Conservation (phyloP, 2,888 invertebrate species). For the Drosophila ezoana region DNA sequence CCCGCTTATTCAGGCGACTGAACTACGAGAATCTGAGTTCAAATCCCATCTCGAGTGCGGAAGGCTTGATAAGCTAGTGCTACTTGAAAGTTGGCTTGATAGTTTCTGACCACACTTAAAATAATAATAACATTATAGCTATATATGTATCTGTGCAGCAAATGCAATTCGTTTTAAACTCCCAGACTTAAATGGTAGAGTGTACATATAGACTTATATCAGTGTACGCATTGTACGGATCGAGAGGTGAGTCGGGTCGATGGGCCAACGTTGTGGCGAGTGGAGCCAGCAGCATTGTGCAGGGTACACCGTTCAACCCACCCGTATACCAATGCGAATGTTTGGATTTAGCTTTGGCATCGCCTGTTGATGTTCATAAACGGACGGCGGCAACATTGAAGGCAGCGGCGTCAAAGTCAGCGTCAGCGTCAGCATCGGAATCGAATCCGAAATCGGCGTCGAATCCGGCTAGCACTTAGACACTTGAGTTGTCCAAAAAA, state of each 20-base stretch:
- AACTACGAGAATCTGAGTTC: too few species aligned
- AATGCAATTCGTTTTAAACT: too few species aligned
- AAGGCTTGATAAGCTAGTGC: too few species aligned
- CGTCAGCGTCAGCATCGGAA: constrained; percentile 33
- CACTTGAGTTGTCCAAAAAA: constrained; percentile 74
- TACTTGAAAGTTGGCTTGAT: too few species aligned
- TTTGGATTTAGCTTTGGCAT: constrained; percentile 56
- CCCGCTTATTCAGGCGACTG: too few species aligned
- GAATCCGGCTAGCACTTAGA: constrained; percentile 67
- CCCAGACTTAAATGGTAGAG: background rate
- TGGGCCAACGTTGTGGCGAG: constrained; percentile 34
- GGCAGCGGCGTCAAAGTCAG: constrained; percentile 43
- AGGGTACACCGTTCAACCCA: constrained; percentile 3
- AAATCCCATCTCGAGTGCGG: too few species aligned
- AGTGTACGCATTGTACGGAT: constrained; percentile 27
- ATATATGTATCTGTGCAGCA: too few species aligned
- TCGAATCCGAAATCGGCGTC: constrained; percentile 38
- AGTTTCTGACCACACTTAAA: too few species aligned
- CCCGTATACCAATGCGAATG: constrained; percentile 47
- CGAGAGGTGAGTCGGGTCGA: constrained; percentile 37
- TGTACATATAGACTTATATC: background rate
- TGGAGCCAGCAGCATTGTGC: constrained; percentile 28
- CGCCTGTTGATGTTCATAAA: constrained; percentile 37
- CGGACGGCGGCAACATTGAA: constrained; percentile 32
- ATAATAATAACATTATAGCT: too few species aligned